phyloP scores from a whole-genome alignment of 2,888 invertebrate genomes.

The Oscheius sp. region DNA sequence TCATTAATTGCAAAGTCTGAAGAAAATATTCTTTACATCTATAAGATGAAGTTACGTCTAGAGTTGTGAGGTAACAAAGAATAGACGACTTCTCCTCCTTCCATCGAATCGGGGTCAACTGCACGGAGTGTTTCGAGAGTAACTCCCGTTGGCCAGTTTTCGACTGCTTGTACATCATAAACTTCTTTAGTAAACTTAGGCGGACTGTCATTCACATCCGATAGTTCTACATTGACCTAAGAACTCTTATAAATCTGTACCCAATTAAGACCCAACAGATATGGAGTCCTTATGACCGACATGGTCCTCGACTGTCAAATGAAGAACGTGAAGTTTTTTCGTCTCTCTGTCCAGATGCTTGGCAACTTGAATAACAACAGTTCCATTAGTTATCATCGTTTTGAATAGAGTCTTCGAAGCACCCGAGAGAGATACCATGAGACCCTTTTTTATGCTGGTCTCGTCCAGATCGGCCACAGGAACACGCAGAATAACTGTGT shows the following conservation, averaged over 20 bases:
- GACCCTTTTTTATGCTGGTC: not conserved
- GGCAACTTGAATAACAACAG: conserved; percentile 12
- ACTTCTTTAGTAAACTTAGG: conserved; percentile 48
- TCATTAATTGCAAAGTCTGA: conserved; percentile 46
- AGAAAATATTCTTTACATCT: conserved; percentile 11
- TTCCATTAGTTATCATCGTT: conserved; percentile 29
- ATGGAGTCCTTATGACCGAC: conserved; percentile 47
- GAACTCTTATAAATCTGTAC: not conserved
- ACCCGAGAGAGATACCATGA: conserved; percentile 40
- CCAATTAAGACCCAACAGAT: conserved; percentile 26
- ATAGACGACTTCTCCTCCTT: conserved; percentile 44
- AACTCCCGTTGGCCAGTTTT: conserved; percentile 59
- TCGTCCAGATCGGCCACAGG: conserved; percentile 45
- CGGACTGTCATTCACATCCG: conserved; percentile 63
- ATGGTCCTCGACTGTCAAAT: conserved; percentile 47
- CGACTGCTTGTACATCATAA: conserved; percentile 56
- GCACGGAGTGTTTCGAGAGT: conserved; percentile 49
- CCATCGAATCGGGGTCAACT: conserved; percentile 48
- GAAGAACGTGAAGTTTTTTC: conserved; percentile 34
- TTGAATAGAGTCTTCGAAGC: conserved; percentile 39
- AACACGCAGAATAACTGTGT: conserved; percentile 49
- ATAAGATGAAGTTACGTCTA: conserved; percentile 29
- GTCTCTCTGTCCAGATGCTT: conserved; percentile 50
- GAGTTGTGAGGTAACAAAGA: conserved; percentile 33
- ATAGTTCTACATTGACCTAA: conserved; percentile 52